Evolutionary conservation across 2,797 vertebrate genomes (phyloP).

Genomic region (Danio kyathit): DNA sequence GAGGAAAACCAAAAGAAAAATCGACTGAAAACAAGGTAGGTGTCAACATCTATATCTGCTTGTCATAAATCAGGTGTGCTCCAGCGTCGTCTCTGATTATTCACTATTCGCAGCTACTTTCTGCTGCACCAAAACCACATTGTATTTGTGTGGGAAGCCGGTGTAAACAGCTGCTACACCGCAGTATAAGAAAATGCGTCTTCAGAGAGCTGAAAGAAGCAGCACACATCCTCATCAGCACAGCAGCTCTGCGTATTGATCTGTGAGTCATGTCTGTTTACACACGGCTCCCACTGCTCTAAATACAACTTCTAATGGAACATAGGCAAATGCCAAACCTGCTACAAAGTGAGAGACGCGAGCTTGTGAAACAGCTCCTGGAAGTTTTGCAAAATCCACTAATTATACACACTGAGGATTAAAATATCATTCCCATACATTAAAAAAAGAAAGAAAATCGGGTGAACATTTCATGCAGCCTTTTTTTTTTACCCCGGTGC

Average conservation of each 20-base stretch:
- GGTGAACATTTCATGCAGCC: conserved; percentile 7
- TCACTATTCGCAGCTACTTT: conserved; percentile 47
- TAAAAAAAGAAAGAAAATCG: conserved; percentile 23
- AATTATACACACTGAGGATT: conserved; percentile 46
- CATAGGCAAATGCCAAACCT: conserved; percentile 50
- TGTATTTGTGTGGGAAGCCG: conserved; percentile 44
- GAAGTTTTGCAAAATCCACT: conserved; percentile 25
- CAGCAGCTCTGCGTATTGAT: conserved; percentile 57
- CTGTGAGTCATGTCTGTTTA: conserved; percentile 59
- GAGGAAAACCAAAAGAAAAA: conserved; percentile 24
- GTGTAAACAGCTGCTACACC: conserved; percentile 35
- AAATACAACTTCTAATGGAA: conserved; percentile 51
- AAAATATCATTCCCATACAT: conserved; percentile 32
- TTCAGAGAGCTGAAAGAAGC: conserved; percentile 37
- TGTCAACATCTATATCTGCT: conserved; percentile 6
- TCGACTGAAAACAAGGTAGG: conserved; percentile 10
- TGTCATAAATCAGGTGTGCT: conserved; percentile 46
- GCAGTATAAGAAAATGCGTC: conserved; percentile 41
- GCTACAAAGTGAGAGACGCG: conserved; percentile 46
- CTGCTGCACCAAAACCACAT: conserved; percentile 31
- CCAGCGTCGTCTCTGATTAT: conserved; percentile 41
- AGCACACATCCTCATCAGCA: conserved; percentile 48
- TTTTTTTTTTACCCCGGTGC: not conserved
- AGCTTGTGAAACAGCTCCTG: conserved; percentile 38
- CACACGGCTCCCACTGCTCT: conserved; percentile 50